These are phyloP conservation scores for Syrmaticus mikado DNA, from an alignment of 2,113 vertebrate species.

Conservation along the genomic window DNA sequence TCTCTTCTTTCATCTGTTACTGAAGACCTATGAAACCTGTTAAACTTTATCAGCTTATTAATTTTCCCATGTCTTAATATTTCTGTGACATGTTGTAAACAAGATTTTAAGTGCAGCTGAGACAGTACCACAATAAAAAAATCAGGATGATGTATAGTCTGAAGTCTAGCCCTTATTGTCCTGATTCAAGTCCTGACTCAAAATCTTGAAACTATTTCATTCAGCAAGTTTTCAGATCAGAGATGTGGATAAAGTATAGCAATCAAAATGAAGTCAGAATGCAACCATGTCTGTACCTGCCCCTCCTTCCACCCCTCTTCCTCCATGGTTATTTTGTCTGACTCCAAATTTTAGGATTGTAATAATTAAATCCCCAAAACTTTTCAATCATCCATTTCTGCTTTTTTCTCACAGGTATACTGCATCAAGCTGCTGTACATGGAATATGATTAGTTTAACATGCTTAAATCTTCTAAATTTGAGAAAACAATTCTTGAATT, in stretches of 20 bases:
- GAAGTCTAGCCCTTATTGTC: neutral
- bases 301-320: neutral
- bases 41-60: slow-evolving; percentile 3
- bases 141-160: slow-evolving; percentile 19
- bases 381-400: neutral
- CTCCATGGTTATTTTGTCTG: neutral
- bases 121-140: neutral
- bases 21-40: neutral
- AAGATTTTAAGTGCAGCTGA: neutral
- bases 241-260: neutral
- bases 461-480: neutral
- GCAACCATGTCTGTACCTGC: neutral
- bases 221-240: slow-evolving; percentile 2
- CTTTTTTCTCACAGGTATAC: neutral
- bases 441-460: neutral
- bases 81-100: neutral
- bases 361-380: neutral
- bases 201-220: neutral
- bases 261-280: neutral
- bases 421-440: neutral
- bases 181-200: neutral
- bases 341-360: neutral
- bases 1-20: neutral
- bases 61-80: neutral
- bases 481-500: neutral